Conservation (phyloP, 2,888 invertebrate genomes). For the Catocala sponsa region DNA sequence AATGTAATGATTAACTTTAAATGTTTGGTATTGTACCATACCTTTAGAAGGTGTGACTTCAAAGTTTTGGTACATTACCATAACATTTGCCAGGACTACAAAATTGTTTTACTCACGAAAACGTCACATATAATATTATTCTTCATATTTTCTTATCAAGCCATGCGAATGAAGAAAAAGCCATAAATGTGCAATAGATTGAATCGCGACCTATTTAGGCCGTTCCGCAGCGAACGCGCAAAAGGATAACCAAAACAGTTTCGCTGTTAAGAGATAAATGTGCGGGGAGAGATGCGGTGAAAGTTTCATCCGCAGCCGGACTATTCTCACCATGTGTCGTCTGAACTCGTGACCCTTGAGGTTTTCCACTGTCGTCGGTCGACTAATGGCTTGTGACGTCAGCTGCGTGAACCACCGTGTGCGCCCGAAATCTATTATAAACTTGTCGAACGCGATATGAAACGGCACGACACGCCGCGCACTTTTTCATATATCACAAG, state of each 20-base stretch:
- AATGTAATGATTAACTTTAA: no score
- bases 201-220: conserved; percentile 34
- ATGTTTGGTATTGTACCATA: no score
- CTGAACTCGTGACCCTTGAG: conserved; percentile 78
- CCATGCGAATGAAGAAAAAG: conserved; percentile 3
- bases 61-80: no score
- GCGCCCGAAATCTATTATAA: conserved; percentile 62
- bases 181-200: conserved; percentile 28
- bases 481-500: conserved; percentile 16
- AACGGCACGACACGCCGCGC: conserved; percentile 7
- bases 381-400: conserved; percentile 76
- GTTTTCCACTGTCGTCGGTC: conserved; percentile 71
- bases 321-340: conserved; percentile 78
- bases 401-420: conserved; percentile 57
- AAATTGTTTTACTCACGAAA: no score
- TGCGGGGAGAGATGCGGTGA: conserved; percentile 71
- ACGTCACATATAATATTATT: not conserved
- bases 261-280: conserved; percentile 75
- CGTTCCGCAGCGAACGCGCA: conserved; percentile 37
- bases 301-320: conserved; percentile 72
- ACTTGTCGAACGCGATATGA: conserved; percentile 52
- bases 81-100: no score
- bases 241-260: conserved; percentile 64
- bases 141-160: not conserved
- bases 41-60: no score